Conservation (phyloP, 2,888 invertebrate species). For the Monoplex corrugatus region DNA sequence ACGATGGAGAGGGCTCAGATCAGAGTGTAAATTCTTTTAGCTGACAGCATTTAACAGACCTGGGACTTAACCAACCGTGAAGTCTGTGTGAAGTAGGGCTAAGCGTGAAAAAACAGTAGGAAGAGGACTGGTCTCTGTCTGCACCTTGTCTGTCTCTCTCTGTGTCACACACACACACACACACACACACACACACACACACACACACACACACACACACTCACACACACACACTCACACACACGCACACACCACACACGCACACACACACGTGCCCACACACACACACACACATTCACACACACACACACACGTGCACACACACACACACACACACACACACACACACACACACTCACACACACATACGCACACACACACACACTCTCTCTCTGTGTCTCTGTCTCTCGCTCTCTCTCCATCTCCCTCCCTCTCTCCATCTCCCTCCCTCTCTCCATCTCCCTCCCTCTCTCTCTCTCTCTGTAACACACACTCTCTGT, state of each 20-base stretch:
- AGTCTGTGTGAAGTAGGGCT: too few relatives aligned
- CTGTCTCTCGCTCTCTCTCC: neutral
- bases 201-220: slow-evolving; percentile 22
- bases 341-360: slow-evolving; percentile 21
- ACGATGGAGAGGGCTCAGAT: too few relatives aligned
- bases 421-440: neutral
- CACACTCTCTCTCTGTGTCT: neutral
- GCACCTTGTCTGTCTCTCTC: too few relatives aligned
- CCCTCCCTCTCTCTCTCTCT: too few relatives aligned
- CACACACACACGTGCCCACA: neutral
- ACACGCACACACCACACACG: neutral
- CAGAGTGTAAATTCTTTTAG: too few relatives aligned
- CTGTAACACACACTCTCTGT: too few relatives aligned
- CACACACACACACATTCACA: neutral
- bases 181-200: neutral
- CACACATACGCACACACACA: neutral
- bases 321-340: slow-evolving; percentile 4
- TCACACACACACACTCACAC: slow-evolving; percentile 14
- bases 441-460: too few relatives aligned
- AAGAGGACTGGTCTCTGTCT: too few relatives aligned
- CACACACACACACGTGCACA: neutral
- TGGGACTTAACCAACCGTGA: too few relatives aligned
- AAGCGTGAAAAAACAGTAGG: too few relatives aligned
- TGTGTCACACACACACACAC: neutral
- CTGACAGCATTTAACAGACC: too few relatives aligned